Evolutionary conservation across 2,888 invertebrate species (phyloP).

Genomic region (Ochropacha duplaris): DNA sequence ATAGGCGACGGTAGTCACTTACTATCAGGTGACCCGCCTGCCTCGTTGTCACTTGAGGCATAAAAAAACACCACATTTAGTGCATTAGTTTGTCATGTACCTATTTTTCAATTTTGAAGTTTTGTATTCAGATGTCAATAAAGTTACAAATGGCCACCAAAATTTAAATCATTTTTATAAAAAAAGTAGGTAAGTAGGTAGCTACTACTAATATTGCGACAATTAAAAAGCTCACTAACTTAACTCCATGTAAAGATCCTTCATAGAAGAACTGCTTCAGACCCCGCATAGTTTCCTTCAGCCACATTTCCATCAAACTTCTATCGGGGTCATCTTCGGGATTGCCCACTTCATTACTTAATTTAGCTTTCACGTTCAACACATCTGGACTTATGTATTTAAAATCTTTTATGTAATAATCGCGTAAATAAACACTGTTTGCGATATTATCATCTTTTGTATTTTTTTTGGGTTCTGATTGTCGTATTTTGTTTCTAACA

Average conservation of each 20-base stretch:
- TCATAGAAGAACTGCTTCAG: slow-evolving; percentile 71
- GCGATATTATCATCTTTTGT: slow-evolving; percentile 30
- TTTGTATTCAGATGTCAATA: too few species aligned
- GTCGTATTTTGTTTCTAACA: slow-evolving; percentile 28
- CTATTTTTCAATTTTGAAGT: too few species aligned
- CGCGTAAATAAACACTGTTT: slow-evolving; percentile 47
- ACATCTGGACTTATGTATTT: slow-evolving; percentile 62
- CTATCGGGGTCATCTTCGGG: slow-evolving; percentile 19
- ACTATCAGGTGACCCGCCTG: too few species aligned
- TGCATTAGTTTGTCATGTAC: too few species aligned
- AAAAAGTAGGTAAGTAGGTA: too few species aligned
- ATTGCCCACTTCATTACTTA: background rate
- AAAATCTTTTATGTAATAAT: slow-evolving; percentile 68
- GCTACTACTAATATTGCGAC: background rate
- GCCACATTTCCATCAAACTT: slow-evolving; percentile 51
- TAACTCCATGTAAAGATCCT: slow-evolving; percentile 75
- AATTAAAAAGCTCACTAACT: slow-evolving; percentile 55
- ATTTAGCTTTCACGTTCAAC: slow-evolving; percentile 16
- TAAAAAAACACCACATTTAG: too few species aligned
- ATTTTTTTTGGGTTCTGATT: slow-evolving; percentile 25
- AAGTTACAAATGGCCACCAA: too few species aligned
- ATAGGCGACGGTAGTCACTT: too few species aligned
- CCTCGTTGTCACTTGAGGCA: too few species aligned
- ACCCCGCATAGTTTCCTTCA: slow-evolving; percentile 58
- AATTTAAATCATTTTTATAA: background rate